A percentile compares a stretch with the other conserved stretches of the same genome.
Conservation (phyloP, 2,888 invertebrate species). For the Yponomeuta sedellus region DNA sequence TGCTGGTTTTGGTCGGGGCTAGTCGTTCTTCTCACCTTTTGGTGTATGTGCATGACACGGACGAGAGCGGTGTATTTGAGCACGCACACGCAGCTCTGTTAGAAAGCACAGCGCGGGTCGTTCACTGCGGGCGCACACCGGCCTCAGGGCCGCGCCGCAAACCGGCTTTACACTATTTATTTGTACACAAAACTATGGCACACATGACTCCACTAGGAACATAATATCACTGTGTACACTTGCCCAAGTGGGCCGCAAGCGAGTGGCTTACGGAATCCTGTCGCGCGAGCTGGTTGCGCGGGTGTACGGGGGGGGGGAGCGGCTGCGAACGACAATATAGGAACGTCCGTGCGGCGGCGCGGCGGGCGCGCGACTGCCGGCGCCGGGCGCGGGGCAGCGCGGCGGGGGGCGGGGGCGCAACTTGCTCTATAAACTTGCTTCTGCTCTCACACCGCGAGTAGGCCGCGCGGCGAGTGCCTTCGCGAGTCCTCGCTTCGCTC, state of each 20-base stretch:
- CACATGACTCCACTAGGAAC: slow-evolving; percentile 3
- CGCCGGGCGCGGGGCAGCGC: slow-evolving; percentile 22
- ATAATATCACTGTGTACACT: slow-evolving; percentile 2
- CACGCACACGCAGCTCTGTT: slow-evolving; percentile 29
- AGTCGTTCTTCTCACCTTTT: neutral
- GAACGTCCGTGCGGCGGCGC: slow-evolving; percentile 16
- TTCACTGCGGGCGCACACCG: slow-evolving; percentile 29
- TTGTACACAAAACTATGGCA: slow-evolving; percentile 26
- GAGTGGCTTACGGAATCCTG: neutral
- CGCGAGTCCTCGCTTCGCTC: slow-evolving; percentile 31
- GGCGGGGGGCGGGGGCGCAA: slow-evolving; percentile 33
- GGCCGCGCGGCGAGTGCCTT: slow-evolving; percentile 27
- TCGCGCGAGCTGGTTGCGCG: slow-evolving; percentile 28
- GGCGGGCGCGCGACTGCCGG: slow-evolving; percentile 18
- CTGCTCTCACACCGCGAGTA: slow-evolving; percentile 53
- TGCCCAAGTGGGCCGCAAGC: neutral
- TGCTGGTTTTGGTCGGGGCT: neutral
- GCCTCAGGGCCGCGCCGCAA: slow-evolving; percentile 44
- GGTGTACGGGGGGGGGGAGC: slow-evolving; percentile 5
- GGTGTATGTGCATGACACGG: neutral
- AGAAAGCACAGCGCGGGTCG: slow-evolving; percentile 39
- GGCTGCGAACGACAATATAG: no score
- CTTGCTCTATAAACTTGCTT: slow-evolving; percentile 61
- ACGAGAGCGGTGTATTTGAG: neutral
- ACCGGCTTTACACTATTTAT: slow-evolving; percentile 42